These are phyloP conservation scores for Agrotis puta DNA, from an alignment of 2,888 invertebrate species.

Conservation along the genomic window DNA sequence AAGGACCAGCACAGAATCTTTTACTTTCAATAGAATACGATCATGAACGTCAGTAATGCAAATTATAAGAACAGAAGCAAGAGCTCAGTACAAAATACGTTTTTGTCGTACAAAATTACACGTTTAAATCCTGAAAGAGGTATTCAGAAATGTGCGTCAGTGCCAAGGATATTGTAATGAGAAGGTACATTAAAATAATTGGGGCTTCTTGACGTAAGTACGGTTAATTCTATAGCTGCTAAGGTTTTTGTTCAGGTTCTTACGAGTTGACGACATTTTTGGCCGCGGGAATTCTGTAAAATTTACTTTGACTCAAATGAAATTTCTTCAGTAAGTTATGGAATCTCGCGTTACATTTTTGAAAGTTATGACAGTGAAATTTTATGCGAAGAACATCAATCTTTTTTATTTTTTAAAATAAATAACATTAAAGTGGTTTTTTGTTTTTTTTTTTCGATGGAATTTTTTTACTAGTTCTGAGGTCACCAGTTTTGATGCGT, in stretches of 20 bases:
- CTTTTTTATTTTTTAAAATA: too few species aligned
- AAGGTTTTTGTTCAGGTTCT: conserved; percentile 41
- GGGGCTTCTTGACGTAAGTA: conserved; percentile 46
- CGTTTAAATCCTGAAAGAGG: conserved; percentile 43
- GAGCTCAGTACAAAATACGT: conserved; percentile 25
- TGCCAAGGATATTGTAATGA: conserved; percentile 58
- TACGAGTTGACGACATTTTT: not conserved
- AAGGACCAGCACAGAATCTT: not conserved
- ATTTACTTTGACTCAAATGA: not conserved
- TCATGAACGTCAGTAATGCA: conserved; percentile 16
- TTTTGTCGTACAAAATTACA: conserved; percentile 47
- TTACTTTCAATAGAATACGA: conserved; percentile 8
- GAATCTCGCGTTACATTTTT: not conserved
- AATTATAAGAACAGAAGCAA: conserved; percentile 16
- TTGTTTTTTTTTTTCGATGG: too few species aligned
- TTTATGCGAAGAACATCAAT: too few species aligned
- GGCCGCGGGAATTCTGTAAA: not conserved
- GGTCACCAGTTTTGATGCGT: too few species aligned
- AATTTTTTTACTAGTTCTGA: too few species aligned
- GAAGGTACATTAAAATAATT: conserved; percentile 63
- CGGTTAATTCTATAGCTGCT: conserved; percentile 36
- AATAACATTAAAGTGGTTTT: too few species aligned
- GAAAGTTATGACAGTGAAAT: not conserved
- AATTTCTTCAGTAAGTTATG: not conserved
- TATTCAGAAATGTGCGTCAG: conserved; percentile 24